Base-by-base conservation (phyloP, 2,888 invertebrate species). In the Nycteola revayana region DNA sequence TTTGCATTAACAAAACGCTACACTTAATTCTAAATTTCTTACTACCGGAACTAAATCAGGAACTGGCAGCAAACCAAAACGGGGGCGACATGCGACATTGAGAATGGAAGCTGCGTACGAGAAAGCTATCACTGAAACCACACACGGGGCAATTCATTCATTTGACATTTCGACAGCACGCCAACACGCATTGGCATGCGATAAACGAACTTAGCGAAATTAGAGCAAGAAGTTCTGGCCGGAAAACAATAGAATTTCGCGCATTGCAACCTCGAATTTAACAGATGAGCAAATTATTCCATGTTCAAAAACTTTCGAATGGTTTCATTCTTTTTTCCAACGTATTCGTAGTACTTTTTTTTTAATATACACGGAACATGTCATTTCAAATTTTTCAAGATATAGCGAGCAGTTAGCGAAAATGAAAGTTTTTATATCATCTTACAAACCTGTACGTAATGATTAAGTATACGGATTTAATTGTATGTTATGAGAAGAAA, bases 61-160 rank as follows among this genome's bases (percentile, higher is more conserved):
- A 31, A 26, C 28, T 33, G 38, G 34, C 32, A 37, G 25, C 21
- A 28, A 34, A 17, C 11, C 10, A 24, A 37, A 56, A 58, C 46
- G 43, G 29, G 57, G 50, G 14, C 14, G 14, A 5, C 45, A 59
- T 69, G 14, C 14, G 14, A 5, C 45, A 59, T 69, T 68, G 52
- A 64, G 59, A 74, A 76, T 77, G 69, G 73, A 68, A 67, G 69
- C 70, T 73, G 72, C 66, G 75, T 73, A 49, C 70, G 75, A 65
- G 81, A 81, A 78, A 80, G 72, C 14, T 14, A 14, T 14, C 14
- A 14, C 14, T 5, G 14, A 14, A 14, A 5, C 56, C 40, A 46
- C 42, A 46, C 41, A 53, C 54, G 47, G 38, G 45, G 26, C 38
- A 42, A 44, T 46, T 57, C 59, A 63, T 68, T 69, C 66, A 60